phyloP scores from a whole-genome alignment of 2,888 invertebrate genomes.

The Amphimallon solstitiale region DNA sequence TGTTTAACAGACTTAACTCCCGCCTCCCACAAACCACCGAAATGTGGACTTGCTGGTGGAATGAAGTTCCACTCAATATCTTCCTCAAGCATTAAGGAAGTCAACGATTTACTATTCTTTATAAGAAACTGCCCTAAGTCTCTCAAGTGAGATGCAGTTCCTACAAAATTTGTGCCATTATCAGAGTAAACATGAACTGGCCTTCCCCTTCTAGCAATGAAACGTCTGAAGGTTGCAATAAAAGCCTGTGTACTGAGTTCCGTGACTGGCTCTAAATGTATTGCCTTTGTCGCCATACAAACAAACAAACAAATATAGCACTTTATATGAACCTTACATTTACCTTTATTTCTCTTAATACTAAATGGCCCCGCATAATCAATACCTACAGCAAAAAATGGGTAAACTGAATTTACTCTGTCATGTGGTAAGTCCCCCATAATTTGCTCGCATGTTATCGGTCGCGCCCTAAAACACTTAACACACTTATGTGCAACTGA shows the following conservation, averaged over 20 bases:
- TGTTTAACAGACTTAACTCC: too few species aligned
- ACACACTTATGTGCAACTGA: constrained; percentile 26
- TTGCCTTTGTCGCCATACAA: constrained; percentile 29
- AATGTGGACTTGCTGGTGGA: too few species aligned
- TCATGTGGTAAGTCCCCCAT: constrained; percentile 36
- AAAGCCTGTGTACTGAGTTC: constrained; percentile 4
- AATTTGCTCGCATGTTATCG: too few species aligned
- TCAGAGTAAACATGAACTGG: constrained; percentile 9
- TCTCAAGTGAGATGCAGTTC: too few species aligned
- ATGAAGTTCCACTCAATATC: too few species aligned
- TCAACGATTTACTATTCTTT: too few species aligned
- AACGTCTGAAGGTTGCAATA: constrained; percentile 8
- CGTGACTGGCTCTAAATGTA: constrained; percentile 27
- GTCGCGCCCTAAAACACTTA: constrained; percentile 31
- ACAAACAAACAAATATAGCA: constrained; percentile 7
- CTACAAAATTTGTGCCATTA: constrained; percentile 15
- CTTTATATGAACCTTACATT: not conserved
- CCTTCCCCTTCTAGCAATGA: constrained; percentile 15
- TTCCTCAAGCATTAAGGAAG: too few species aligned
- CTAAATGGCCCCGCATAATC: constrained; percentile 45
- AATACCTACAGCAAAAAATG: constrained; percentile 17
- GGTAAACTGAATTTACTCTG: constrained; percentile 6
- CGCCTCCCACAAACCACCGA: too few species aligned
- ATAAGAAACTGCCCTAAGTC: too few species aligned
- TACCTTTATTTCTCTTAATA: constrained; percentile 8